These are phyloP conservation scores for Paramormyrops kingsleyae DNA, from an alignment of 2,113 vertebrate species.

Conservation along the genomic window DNA sequence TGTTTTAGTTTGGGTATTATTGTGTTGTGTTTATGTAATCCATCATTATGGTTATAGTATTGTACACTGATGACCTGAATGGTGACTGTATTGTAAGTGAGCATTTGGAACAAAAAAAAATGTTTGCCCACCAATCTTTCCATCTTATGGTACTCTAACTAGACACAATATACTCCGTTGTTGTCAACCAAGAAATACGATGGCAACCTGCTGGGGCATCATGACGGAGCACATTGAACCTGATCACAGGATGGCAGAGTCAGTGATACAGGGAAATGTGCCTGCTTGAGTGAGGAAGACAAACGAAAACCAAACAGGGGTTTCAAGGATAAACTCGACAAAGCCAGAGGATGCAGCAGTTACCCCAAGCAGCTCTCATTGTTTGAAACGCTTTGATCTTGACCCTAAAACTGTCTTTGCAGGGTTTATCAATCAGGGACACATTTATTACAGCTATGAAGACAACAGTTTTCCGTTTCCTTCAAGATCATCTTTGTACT, in stretches of 20 bases:
- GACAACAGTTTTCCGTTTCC: background rate
- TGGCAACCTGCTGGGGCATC: background rate
- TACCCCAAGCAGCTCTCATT: background rate
- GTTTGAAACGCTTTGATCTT: background rate
- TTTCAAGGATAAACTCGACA: slow-evolving; percentile 10
- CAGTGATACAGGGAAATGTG: background rate
- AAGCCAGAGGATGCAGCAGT: background rate
- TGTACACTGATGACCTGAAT: too few species aligned
- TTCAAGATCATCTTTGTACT: background rate
- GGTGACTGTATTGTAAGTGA: background rate
- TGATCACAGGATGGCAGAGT: background rate
- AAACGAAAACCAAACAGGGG: background rate
- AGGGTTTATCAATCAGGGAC: background rate
- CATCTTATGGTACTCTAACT: background rate
- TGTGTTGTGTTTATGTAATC: background rate
- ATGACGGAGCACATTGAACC: background rate
- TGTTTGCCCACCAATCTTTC: background rate
- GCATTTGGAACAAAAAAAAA: background rate
- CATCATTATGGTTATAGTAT: too few species aligned
- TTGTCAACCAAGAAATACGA: background rate
- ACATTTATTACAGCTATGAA: background rate
- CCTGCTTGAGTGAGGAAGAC: background rate
- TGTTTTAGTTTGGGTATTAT: background rate
- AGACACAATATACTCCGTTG: background rate
- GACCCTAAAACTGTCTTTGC: background rate